Conservation (phyloP, 2,797 vertebrate species). For the Nyctalus aviator region DNA sequence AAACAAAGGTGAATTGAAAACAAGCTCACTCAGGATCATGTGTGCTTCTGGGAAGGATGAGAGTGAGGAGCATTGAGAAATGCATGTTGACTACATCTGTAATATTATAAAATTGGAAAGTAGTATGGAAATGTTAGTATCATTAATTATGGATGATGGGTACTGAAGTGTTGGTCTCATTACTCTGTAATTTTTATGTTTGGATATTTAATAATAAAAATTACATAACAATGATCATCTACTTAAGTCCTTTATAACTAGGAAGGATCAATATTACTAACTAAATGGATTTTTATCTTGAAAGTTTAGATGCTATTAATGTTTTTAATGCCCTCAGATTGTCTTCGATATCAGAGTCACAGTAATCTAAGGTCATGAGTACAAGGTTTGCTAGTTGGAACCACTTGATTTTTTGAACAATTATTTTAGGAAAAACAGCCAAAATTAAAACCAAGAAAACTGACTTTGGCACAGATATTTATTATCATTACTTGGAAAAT, state of each 20-base stretch:
- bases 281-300: slow-evolving; percentile 8
- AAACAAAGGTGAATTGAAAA: neutral
- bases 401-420: neutral
- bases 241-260: neutral
- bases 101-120: neutral
- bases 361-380: neutral
- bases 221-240: neutral
- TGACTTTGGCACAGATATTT: neutral
- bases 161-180: neutral
- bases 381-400: neutral
- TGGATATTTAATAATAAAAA: slow-evolving; percentile 20
- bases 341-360: neutral
- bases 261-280: slow-evolving; percentile 21
- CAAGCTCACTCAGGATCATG: neutral
- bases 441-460: slow-evolving; percentile 5
- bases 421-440: neutral
- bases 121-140: neutral
- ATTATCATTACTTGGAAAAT: neutral
- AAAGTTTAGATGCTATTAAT: neutral
- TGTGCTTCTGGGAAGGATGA: neutral
- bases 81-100: neutral
- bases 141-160: neutral
- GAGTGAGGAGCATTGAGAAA: neutral
- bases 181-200: neutral
- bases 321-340: neutral